Percentiles rank a stretch among this genome's conserved stretches.
These are phyloP conservation scores for Acanthopleura granulata DNA, from an alignment of 2,888 invertebrate genomes.

Conservation along the genomic window DNA sequence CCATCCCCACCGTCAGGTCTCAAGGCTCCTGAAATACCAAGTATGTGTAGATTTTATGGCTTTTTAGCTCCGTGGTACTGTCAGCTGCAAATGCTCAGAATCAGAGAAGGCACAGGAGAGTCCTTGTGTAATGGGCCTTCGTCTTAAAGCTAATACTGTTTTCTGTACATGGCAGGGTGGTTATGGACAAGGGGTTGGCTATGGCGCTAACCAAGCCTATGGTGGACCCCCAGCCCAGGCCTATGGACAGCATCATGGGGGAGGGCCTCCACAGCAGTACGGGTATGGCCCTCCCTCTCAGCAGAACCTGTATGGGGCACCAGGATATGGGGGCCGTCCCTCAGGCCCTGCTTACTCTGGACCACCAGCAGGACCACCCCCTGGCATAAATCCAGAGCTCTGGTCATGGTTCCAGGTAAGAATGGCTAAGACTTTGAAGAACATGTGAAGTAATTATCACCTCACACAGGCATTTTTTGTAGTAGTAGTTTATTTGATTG, in stretches of 20 bases:
- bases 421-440: too few relatives aligned
- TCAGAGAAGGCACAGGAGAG: too few relatives aligned
- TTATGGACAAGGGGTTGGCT: neutral
- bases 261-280: neutral
- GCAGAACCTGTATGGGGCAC: neutral
- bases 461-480: too few relatives aligned
- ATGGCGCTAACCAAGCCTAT: neutral
- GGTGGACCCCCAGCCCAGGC: neutral
- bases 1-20: too few relatives aligned
- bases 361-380: neutral
- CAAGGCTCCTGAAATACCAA: too few relatives aligned
- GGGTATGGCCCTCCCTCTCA: neutral
- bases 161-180: neutral
- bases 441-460: too few relatives aligned
- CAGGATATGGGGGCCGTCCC: neutral
- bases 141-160: neutral
- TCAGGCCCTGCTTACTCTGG: neutral
- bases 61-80: too few relatives aligned
- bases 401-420: conserved; percentile 2
- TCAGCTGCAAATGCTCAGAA: too few relatives aligned
- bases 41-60: too few relatives aligned
- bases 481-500: too few relatives aligned
- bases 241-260: neutral
- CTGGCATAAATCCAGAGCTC: neutral
- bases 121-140: too few relatives aligned